Conservation (phyloP, 2,113 vertebrate genomes). For the Nothocercus julius region DNA sequence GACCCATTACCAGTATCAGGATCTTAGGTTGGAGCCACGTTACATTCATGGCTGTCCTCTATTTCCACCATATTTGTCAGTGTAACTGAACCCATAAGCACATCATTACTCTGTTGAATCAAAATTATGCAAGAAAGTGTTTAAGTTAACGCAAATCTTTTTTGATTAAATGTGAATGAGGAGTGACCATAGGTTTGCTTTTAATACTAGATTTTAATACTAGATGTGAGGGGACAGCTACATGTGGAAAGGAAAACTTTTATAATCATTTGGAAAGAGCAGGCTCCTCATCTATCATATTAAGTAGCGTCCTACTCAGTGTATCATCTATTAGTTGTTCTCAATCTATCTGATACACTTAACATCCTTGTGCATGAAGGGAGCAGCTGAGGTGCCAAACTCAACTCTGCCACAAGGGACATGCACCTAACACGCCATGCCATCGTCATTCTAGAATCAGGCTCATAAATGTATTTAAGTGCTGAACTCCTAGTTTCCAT, state of each 20-base stretch:
- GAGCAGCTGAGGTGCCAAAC: not conserved
- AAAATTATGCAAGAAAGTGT: not conserved
- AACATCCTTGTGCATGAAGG: not conserved
- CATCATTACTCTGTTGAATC: not conserved
- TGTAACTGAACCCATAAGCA: not conserved
- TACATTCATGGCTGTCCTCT: not conserved
- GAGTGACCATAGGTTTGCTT: not conserved
- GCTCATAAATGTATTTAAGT: not conserved
- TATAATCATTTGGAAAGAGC: not conserved
- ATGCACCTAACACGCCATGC: not conserved
- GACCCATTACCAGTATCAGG: not conserved
- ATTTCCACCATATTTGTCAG: not conserved
- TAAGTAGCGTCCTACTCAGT: fast-evolving
- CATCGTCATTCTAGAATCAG: not conserved
- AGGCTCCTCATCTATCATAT: not conserved
- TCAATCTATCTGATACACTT: not conserved
- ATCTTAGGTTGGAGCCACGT: not conserved
- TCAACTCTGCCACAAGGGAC: fast-evolving
- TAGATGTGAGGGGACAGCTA: not conserved
- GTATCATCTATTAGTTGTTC: too few relatives aligned
- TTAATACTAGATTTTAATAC: not conserved
- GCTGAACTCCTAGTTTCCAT: not conserved
- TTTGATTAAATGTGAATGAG: not conserved
- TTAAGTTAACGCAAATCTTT: not conserved
- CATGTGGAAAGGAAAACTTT: not conserved